Evolutionary conservation across 2,113 vertebrate species (phyloP), one percentile per base, ranked within the genome.

Genomic region (Nibea coibor): DNA sequence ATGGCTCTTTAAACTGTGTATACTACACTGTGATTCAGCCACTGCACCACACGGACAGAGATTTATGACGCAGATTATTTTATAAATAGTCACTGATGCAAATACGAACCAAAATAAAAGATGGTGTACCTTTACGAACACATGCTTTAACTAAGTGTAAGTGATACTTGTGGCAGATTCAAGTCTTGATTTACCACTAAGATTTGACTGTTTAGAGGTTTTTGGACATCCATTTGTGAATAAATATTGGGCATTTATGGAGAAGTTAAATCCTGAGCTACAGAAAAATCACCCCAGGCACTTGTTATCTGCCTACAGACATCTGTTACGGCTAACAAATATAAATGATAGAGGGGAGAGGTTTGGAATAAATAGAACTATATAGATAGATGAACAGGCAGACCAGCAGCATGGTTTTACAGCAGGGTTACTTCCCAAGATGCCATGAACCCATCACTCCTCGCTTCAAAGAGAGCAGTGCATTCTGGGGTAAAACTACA

Each of bases 401-500:
- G 67, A 56, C 61, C 31, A 31, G 35, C 35, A 67, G 53, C 16
- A 8, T 42, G 64, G 20, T 59, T 74, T 68, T 72, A 75, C 67
- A 78, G 62, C 73, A 67, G 65, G 64, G 54, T 17, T 57, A 78
- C 77, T 54, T 80, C 57, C 68, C 0, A 8, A 57, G n/a, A 81
- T 50, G 62, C 65, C 51, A 75, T 62, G 48, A 72, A n/a, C 26
- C 76, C 71, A 68, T 75, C 64, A 20, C 57, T 81, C 54, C 67
- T 62, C 45, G 64, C 86, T 81, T 85, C 77, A 87, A 84, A 82
- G 81, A 72, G 39, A 90, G 64, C 75, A 72, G 28, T 75, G 83
- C 69, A 82, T 84, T 84, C 74, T 85, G 81, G 86, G 85, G 35
- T 19, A 81, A 39, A 72, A 83, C 81, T 66, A 75, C 72, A 82